These are phyloP conservation scores for Zonitis immaculata DNA, from an alignment of 2,888 invertebrate genomes.

Conservation along the genomic window DNA sequence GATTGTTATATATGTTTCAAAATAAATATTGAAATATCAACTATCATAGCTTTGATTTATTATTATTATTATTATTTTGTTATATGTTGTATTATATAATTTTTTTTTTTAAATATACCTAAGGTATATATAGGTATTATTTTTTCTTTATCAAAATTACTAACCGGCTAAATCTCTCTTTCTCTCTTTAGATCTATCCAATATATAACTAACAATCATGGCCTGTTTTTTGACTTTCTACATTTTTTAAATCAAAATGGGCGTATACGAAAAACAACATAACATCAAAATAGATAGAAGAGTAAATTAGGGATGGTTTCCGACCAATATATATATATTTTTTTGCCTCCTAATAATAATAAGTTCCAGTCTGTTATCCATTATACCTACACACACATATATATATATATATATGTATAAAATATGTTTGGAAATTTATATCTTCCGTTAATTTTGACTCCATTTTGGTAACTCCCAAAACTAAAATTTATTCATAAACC, in stretches of 20 bases:
- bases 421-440: constrained; percentile 30
- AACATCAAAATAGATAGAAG: neutral
- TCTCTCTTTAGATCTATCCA: too few relatives aligned
- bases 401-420: neutral
- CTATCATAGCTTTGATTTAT: too few relatives aligned
- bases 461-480: too few relatives aligned
- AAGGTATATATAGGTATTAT: too few relatives aligned
- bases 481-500: too few relatives aligned
- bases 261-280: constrained; percentile 20
- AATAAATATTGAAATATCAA: too few relatives aligned
- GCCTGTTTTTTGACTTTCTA: neutral
- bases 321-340: neutral
- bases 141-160: neutral
- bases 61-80: too few relatives aligned
- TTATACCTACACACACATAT: too few relatives aligned
- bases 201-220: neutral
- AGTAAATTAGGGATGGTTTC: constrained; percentile 32
- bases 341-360: too few relatives aligned
- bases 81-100: too few relatives aligned
- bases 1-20: too few relatives aligned
- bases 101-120: too few relatives aligned
- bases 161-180: neutral
- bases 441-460: constrained; percentile 33
- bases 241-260: constrained; percentile 21
- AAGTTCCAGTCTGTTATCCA: neutral